phyloP scores from a whole-genome alignment of 2,113 vertebrate genomes.

The Myrmecobius fasciatus region DNA sequence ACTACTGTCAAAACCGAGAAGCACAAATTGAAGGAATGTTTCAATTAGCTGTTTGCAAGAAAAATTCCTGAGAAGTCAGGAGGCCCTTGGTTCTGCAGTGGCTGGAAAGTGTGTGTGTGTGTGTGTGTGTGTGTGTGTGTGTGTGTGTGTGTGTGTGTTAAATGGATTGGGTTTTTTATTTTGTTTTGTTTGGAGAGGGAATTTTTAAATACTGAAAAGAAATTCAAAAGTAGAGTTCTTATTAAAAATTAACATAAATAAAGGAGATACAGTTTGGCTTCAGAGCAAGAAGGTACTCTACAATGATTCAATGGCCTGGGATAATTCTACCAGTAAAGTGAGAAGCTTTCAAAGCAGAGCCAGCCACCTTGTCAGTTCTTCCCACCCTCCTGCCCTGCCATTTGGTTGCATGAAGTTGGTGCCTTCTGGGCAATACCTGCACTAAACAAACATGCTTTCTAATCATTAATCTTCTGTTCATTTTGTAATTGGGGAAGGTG shows the following conservation, averaged over 20 bases:
- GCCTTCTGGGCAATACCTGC: not conserved
- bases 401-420: not conserved
- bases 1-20: slow-evolving; percentile 87
- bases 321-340: slow-evolving; percentile 34
- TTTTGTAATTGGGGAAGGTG: not conserved
- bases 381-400: slow-evolving; percentile 34
- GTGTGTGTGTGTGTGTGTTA: not conserved
- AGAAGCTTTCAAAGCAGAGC: not conserved
- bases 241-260: slow-evolving; percentile 61
- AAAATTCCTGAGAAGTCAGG: slow-evolving; percentile 60
- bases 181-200: not conserved
- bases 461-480: not conserved
- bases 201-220: slow-evolving; percentile 47
- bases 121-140: not conserved
- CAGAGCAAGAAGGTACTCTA: slow-evolving; percentile 53
- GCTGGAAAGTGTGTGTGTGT: no score
- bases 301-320: slow-evolving; percentile 42
- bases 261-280: slow-evolving; percentile 59
- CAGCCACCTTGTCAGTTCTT: slow-evolving; percentile 39
- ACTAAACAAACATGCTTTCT: not conserved
- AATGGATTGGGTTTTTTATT: not conserved
- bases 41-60: slow-evolving; percentile 87
- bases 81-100: not conserved
- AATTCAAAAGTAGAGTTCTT: slow-evolving; percentile 66
- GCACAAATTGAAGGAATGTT: slow-evolving; percentile 86